Evolutionary conservation across 2,888 invertebrate genomes (phyloP).

Genomic region (Mycalesis mineus): DNA sequence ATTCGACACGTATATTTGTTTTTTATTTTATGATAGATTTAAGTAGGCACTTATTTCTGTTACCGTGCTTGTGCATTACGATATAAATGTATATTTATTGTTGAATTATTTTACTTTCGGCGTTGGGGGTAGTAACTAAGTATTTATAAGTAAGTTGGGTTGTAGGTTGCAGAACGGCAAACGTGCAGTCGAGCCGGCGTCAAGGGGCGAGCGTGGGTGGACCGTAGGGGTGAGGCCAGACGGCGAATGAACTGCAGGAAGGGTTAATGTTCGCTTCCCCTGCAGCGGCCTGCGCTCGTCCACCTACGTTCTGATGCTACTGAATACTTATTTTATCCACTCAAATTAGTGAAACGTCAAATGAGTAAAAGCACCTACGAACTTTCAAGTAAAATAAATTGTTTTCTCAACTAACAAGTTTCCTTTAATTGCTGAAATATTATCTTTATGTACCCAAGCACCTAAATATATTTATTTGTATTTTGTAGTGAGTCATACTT

Average conservation of each 20-base stretch:
- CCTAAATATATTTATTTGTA: too few species aligned
- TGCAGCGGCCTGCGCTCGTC: constrained; percentile 69
- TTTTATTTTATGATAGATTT: background rate
- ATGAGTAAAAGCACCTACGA: background rate
- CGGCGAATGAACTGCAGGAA: constrained; percentile 80
- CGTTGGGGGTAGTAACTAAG: constrained; percentile 2
- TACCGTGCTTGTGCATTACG: background rate
- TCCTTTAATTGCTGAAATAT: background rate
- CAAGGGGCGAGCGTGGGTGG: constrained; percentile 54
- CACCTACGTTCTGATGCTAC: constrained; percentile 53
- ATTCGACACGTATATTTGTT: background rate
- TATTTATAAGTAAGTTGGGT: constrained; percentile 28
- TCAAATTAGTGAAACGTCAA: constrained; percentile 27
- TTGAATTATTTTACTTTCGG: constrained; percentile 6
- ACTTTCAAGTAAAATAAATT: background rate
- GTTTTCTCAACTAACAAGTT: background rate
- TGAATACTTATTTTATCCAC: constrained; percentile 36
- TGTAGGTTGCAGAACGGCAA: constrained; percentile 53
- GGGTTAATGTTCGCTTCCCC: constrained; percentile 78
- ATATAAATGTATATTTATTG: background rate
- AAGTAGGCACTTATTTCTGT: background rate
- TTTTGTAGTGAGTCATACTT: too few species aligned
- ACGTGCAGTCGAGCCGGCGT: constrained; percentile 56
- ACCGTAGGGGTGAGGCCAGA: constrained; percentile 76
- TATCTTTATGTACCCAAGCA: too few species aligned